A percentile compares a stretch with the other conserved stretches of the same genome.
Evolutionary conservation across 2,888 invertebrate genomes (phyloP).

Genomic region (Drosophila borealis): DNA sequence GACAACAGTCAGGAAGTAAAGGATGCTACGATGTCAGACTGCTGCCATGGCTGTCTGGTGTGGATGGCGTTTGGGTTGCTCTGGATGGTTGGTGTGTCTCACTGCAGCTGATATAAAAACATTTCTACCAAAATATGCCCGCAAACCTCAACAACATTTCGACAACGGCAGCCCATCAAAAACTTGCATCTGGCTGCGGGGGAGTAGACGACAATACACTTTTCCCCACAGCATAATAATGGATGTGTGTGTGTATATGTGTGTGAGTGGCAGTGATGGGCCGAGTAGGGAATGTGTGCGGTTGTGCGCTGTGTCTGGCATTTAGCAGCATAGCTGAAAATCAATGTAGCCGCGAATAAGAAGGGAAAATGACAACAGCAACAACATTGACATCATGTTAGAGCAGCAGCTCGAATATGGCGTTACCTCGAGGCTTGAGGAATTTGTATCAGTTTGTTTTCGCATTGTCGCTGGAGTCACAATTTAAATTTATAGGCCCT

Average conservation of each 20-base stretch:
- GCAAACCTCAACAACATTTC: conserved; percentile 78
- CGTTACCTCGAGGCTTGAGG: conserved; percentile 60
- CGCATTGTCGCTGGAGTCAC: conserved; percentile 26
- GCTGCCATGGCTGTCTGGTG: conserved; percentile 30
- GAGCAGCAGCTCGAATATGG: conserved; percentile 45
- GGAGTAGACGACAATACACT: conserved; percentile 41
- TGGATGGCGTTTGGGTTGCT: neutral
- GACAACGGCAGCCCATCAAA: conserved; percentile 38
- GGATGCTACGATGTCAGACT: conserved; percentile 53
- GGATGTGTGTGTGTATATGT: conserved; percentile 36
- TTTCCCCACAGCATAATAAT: conserved; percentile 63
- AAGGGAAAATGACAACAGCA: conserved; percentile 28
- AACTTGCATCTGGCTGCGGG: conserved; percentile 6
- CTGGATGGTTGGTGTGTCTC: neutral
- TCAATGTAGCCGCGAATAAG: conserved; percentile 68
- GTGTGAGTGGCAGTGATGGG: conserved; percentile 4
- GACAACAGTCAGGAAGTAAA: conserved; percentile 72
- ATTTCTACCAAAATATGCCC: conserved; percentile 73
- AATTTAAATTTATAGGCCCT: conserved; percentile 74
- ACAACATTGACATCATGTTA: conserved; percentile 51
- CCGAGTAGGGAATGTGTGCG: neutral
- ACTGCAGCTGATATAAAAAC: conserved; percentile 51
- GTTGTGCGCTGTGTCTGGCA: conserved; percentile 58
- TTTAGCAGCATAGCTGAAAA: conserved; percentile 68
- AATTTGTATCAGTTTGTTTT: conserved; percentile 50